phyloP scores from a whole-genome alignment of 2,797 vertebrate genomes.

The Periparus ater region DNA sequence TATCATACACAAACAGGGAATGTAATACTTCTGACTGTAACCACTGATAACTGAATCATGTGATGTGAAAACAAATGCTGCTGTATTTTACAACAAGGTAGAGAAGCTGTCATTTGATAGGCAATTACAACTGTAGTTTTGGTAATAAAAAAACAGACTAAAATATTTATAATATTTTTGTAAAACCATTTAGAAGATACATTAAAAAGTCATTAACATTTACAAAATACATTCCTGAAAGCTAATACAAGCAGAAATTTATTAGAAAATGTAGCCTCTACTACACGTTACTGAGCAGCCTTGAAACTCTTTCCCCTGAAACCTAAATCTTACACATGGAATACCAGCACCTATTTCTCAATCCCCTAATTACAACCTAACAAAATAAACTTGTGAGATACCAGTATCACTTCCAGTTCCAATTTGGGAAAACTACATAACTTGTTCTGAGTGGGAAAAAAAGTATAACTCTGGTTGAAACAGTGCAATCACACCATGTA shows the following conservation, averaged over 20 bases:
- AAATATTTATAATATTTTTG: background rate
- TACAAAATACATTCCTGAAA: background rate
- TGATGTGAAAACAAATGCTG: background rate
- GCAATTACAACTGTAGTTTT: background rate
- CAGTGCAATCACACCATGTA: background rate
- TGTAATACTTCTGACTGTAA: background rate
- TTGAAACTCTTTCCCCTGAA: background rate
- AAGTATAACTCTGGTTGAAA: background rate
- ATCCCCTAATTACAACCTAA: background rate
- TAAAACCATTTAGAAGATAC: background rate
- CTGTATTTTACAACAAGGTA: background rate
- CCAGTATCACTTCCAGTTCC: background rate
- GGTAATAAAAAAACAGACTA: background rate
- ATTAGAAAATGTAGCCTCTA: background rate
- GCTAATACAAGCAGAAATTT: background rate
- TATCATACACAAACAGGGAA: background rate
- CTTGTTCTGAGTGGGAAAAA: background rate
- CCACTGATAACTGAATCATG: background rate
- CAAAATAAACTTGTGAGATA: background rate
- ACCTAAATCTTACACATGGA: background rate
- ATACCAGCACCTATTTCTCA: background rate
- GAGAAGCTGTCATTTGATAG: background rate
- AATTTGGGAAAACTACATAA: background rate
- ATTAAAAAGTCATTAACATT: background rate
- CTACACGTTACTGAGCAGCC: background rate